Evolutionary conservation across 1,140 invertebrate genomes (phyloP).

Genomic region (Lethocerus indicus): DNA sequence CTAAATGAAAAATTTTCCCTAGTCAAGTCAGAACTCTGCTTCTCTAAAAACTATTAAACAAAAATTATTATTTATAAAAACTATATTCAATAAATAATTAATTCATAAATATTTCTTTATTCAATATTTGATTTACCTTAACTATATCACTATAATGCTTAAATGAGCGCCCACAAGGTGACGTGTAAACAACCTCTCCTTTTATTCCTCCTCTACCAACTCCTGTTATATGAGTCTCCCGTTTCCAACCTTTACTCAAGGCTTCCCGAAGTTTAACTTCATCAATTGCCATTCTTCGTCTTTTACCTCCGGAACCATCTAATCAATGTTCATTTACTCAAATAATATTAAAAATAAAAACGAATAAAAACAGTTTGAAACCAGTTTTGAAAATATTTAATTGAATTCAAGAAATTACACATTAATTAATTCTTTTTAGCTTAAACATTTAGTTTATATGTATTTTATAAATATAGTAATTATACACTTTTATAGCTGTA

Average conservation of each 20-base stretch:
- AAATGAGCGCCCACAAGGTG: conserved; percentile 66
- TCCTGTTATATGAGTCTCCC: conserved; percentile 74
- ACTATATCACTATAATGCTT: conserved; percentile 54
- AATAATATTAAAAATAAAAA: conserved; percentile 1
- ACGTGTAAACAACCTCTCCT: conserved; percentile 76
- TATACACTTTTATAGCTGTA: no score
- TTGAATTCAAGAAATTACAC: no score
- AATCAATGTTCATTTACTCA: no score
- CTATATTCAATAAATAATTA: neutral
- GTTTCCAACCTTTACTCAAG: conserved; percentile 68
- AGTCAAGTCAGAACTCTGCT: conserved; percentile 56
- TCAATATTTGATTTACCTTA: conserved; percentile 30
- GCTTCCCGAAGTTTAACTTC: conserved; percentile 51
- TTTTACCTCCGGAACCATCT: conserved; percentile 12
- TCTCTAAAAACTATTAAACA: conserved; percentile 48
- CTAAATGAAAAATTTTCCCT: conserved; percentile 86
- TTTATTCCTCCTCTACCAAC: conserved; percentile 63
- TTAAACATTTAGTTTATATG: no score
- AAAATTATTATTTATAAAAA: neutral
- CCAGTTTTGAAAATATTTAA: no score
- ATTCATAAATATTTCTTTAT: neutral
- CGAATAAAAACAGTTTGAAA: no score
- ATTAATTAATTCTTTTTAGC: no score
- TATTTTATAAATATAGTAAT: no score
- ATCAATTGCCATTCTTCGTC: conserved; percentile 22